These are phyloP conservation scores for Spilogale gracilis DNA, from an alignment of 2,113 vertebrate species.

Conservation along the genomic window DNA sequence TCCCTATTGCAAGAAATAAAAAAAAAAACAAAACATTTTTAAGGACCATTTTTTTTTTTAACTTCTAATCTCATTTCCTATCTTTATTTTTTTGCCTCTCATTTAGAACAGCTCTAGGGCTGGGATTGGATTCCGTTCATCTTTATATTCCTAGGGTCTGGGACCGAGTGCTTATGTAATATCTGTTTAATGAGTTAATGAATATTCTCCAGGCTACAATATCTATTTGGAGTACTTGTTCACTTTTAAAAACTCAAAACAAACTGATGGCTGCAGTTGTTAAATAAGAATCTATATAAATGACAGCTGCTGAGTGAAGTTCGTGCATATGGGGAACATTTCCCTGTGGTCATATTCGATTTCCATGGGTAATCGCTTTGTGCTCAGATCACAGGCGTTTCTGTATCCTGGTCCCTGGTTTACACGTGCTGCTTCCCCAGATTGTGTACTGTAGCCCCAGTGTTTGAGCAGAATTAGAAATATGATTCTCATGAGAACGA, in stretches of 20 bases:
- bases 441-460: background rate
- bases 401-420: background rate
- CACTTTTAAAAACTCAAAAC: constrained; percentile 49
- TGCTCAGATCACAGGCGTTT: constrained; percentile 9
- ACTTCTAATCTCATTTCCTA: background rate
- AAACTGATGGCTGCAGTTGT: constrained; percentile 52
- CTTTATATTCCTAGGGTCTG: constrained; percentile 35
- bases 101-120: background rate
- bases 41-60: background rate
- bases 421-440: background rate
- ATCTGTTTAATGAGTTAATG: background rate
- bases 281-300: constrained; percentile 67
- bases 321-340: constrained; percentile 46
- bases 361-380: constrained; percentile 18
- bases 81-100: background rate
- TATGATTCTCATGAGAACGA: background rate
- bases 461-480: constrained; percentile 56
- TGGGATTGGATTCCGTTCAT: background rate
- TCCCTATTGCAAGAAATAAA: constrained; percentile 6
- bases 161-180: constrained; percentile 13
- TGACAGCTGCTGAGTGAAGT: constrained; percentile 42
- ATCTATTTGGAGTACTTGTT: constrained; percentile 49
- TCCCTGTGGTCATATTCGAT: constrained; percentile 56
- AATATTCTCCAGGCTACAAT: constrained; percentile 25
- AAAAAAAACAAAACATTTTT: background rate